Conservation (phyloP, 2,113 vertebrate species). For the Microtus ochrogaster region DNA sequence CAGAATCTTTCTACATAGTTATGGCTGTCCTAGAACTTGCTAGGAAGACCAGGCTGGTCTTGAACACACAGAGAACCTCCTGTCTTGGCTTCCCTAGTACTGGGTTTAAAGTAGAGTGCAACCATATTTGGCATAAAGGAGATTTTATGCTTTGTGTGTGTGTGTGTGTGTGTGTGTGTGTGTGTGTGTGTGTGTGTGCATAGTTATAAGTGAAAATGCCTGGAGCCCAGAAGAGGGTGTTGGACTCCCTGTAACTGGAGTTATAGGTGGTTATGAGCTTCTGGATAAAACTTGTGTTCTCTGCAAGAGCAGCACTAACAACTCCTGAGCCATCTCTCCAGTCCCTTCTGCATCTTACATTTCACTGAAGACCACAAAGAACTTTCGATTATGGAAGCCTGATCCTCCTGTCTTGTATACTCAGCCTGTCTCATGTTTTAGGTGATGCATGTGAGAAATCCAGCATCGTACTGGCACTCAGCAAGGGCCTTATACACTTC, state of each 20-base stretch:
- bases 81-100: background rate
- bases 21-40: background rate
- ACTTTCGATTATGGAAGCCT: background rate
- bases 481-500: background rate
- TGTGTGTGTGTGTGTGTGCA: background rate
- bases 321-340: background rate
- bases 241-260: background rate
- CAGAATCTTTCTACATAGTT: background rate
- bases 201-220: background rate
- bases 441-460: background rate
- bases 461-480: background rate
- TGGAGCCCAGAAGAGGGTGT: background rate
- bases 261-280: background rate
- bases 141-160: background rate
- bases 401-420: background rate
- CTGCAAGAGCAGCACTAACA: background rate
- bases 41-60: background rate
- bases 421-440: background rate
- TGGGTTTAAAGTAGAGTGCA: background rate
- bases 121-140: background rate
- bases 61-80: background rate
- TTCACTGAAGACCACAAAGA: conserved; percentile 7
- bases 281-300: background rate
- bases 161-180: background rate
- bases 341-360: background rate